Evolutionary conservation across 2,797 vertebrate species (phyloP), one percentile per base, ranked within the genome.

Genomic region (Xenentodon cancila): DNA sequence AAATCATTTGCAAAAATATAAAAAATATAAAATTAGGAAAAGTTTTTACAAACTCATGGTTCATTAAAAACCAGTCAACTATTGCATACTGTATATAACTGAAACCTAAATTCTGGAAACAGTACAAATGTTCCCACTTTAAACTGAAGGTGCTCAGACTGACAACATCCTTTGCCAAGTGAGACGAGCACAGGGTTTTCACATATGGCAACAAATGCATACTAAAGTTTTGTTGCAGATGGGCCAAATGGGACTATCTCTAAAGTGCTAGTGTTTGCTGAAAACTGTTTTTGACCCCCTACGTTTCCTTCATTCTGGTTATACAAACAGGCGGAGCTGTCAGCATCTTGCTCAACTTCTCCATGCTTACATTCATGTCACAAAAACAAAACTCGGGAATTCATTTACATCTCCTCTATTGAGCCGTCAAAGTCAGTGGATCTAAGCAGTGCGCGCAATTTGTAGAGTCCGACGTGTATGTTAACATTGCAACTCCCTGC

Each of bases 401-500:
- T 50, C 51, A 60, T 59, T 50, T 49, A 60, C 57, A 27, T 63
- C 52, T 64, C 21, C 15, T 16, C 47, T 25, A 47, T 62, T 73
- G 44, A 46, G 40, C 15, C 49, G 47, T 49, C 46, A 55, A 61
- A 60, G 9, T 30, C 7, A 64, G 32, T 19, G 19, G 4, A 52
- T 37, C 1, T 20, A 32, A 48, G 53, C 25, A 21, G 9, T 30
- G 25, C 34, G 15, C 9, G 20, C 9, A 16, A 32, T 32, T 7
- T 27, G 27, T 27, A 27, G 32, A 32, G 32, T 32, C 7, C 6
- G 32, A 9, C 32, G 1, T 37, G 37, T 30, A n/a, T 32, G 22
- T 43, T 9, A 48, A 7, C 17, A 40, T 22, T 62, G 37, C 19
- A 27, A 60, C 57, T 61, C 58, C 56, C 45, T 52, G 9, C 22